Base-by-base conservation (phyloP, 2,113 vertebrate species). In the Tachysurus vachellii region DNA sequence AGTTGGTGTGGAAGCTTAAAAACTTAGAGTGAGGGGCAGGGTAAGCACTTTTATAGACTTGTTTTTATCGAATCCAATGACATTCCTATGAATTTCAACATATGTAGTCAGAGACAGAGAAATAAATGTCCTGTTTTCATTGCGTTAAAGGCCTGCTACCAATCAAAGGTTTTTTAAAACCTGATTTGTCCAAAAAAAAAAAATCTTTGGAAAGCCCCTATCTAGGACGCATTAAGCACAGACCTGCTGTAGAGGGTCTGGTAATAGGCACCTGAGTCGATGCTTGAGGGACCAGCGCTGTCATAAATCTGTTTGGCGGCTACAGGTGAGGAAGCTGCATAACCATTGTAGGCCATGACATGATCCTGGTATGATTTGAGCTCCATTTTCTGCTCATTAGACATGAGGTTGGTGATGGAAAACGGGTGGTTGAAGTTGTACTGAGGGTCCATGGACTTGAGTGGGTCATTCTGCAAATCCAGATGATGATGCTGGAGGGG, bases 351-450 rank as follows among this genome's bases (percentile, higher is more conserved):
- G 44, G 94, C 95, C 94, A 96, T 95, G 82, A 96, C 91, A 91
- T 96, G 96, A 89, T 97, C 96, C 92, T 96, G 95, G 86, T 96
- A 96, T 88, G 94, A 94, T 92, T 96, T 96, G 66, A 96, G 93
- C 92, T 97, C 96, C 92, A 96, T 95, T 93, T 96, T 96, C 95
- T 97, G 96, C 93, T 97, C 96, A 0, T 96, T 95, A 90, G 95
- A 97, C 97, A 98, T 96, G 91, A 97, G 94, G 89, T 97, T 98
- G 92, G 96, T 97, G 92, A 97, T 98, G 91, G 97, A 97, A 93
- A 98, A 98, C 0, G 97, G 97, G 86, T 98, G 97, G 91, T 97
- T 97, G 93, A 98, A 97, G 93, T 97, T 97, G 93, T 97, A 98
- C 88, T 97, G 96, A 0, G 95, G 96, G 71, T 97, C 96, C 91